These are phyloP conservation scores for Ophiodon elongatus DNA, from an alignment of 2,113 vertebrate genomes.

Conservation along the genomic window DNA sequence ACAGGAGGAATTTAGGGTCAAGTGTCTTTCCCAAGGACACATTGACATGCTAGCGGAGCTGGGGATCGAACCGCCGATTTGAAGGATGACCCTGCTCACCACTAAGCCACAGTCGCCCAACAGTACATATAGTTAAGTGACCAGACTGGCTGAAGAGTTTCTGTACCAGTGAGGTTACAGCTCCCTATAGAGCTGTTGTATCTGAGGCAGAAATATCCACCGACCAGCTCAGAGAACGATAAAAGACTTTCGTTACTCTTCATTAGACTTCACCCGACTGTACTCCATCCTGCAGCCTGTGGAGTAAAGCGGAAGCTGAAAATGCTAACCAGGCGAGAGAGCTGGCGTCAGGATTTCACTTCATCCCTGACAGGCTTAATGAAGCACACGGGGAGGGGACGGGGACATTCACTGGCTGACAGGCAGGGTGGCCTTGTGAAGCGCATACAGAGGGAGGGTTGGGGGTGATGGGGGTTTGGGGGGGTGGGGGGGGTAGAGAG, in stretches of 20 bases:
- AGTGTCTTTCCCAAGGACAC: too few species aligned
- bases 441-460: slow-evolving; percentile 22
- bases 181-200: background rate
- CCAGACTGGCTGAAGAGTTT: background rate
- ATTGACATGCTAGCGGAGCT: too few species aligned
- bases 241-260: slow-evolving; percentile 12
- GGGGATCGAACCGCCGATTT: too few species aligned
- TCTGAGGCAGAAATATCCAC: slow-evolving; percentile 7
- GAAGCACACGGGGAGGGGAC: slow-evolving; percentile 58
- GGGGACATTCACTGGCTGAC: slow-evolving; percentile 65
- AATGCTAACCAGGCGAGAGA: slow-evolving; percentile 61
- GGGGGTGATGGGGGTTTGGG: too few species aligned
- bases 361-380: slow-evolving; percentile 70
- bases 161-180: background rate
- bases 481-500: slow-evolving; percentile 4
- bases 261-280: slow-evolving; percentile 12
- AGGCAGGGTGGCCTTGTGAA: slow-evolving; percentile 49
- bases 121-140: background rate
- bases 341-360: slow-evolving; percentile 72
- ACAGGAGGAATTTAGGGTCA: too few species aligned
- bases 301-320: slow-evolving; percentile 38
- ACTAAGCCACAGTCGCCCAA: too few species aligned
- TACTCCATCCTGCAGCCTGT: slow-evolving; percentile 19
- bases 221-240: slow-evolving; percentile 21
- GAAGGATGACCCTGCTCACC: too few species aligned